Evolutionary conservation across 35 echinoderm and acorn worm genomes (phyloP).

Genomic region (Apostichopus japonicus): DNA sequence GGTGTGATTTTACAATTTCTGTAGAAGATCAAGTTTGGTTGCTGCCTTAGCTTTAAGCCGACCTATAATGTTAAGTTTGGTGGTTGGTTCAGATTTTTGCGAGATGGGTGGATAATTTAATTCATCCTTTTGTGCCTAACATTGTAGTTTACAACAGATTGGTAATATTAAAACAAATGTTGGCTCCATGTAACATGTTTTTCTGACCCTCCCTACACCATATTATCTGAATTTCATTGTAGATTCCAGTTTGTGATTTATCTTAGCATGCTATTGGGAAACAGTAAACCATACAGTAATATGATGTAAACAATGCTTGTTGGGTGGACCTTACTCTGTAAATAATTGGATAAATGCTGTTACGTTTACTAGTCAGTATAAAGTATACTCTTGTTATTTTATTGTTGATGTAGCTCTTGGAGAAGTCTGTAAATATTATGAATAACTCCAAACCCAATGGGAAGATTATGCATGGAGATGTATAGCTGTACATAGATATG

Average conservation of each 20-base stretch:
- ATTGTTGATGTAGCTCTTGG: not conserved
- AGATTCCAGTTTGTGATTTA: not conserved
- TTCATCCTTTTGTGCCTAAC: not conserved
- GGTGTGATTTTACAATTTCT: not conserved
- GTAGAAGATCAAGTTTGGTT: too few species aligned
- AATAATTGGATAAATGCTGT: not conserved
- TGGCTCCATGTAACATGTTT: not conserved
- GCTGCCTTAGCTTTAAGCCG: too few species aligned
- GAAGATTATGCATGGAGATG: not conserved
- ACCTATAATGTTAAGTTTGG: too few species aligned
- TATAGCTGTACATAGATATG: not conserved
- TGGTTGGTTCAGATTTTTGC: too few species aligned
- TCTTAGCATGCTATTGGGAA: not conserved
- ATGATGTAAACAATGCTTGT: not conserved
- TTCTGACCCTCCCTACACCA: not conserved
- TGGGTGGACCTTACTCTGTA: not conserved
- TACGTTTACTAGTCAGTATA: not conserved
- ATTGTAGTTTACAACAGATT: not conserved
- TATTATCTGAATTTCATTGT: not conserved
- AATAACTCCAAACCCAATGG: not conserved
- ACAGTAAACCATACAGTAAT: not conserved
- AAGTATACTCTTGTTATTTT: not conserved
- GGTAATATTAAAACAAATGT: not conserved
- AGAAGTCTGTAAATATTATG: slow-evolving; percentile 6
- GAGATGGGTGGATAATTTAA: not conserved